These are phyloP conservation scores for Alca torda DNA, from an alignment of 2,797 vertebrate genomes.

Conservation along the genomic window DNA sequence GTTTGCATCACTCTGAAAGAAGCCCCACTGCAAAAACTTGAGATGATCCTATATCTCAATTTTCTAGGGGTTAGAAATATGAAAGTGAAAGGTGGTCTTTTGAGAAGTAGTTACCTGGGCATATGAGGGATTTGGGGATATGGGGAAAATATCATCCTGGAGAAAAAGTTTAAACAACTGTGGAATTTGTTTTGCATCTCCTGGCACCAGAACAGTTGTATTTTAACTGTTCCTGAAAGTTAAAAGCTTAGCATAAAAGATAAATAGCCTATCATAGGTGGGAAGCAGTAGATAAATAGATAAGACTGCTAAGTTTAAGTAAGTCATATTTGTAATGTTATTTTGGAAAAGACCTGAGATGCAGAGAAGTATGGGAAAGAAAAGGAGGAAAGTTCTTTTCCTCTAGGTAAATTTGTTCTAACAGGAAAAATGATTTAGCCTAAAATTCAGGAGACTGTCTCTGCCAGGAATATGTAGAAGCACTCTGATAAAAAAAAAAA, in stretches of 20 bases:
- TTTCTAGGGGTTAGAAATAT: background rate
- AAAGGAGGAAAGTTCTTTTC: background rate
- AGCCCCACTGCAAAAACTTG: background rate
- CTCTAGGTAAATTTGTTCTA: background rate
- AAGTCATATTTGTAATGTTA: background rate
- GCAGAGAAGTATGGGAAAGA: background rate
- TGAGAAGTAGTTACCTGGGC: background rate
- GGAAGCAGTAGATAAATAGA: background rate
- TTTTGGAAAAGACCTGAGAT: background rate
- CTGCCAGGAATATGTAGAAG: background rate
- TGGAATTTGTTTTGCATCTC: background rate
- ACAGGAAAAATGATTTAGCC: background rate
- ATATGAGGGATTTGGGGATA: background rate
- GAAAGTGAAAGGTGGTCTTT: background rate
- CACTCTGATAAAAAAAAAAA: background rate
- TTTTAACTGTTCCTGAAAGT: background rate
- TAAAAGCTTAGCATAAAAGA: background rate
- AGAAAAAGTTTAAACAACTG: background rate
- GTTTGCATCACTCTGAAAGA: background rate
- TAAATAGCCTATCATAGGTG: background rate
- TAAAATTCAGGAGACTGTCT: background rate
- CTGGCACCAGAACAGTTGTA: background rate
- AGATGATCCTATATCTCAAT: background rate
- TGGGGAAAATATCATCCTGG: background rate
- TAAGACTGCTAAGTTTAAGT: background rate